Percentiles rank a stretch among this genome's conserved stretches.
These are phyloP conservation scores for Neolamprologus toae DNA, from an alignment of 2,113 vertebrate genomes.

Conservation along the genomic window DNA sequence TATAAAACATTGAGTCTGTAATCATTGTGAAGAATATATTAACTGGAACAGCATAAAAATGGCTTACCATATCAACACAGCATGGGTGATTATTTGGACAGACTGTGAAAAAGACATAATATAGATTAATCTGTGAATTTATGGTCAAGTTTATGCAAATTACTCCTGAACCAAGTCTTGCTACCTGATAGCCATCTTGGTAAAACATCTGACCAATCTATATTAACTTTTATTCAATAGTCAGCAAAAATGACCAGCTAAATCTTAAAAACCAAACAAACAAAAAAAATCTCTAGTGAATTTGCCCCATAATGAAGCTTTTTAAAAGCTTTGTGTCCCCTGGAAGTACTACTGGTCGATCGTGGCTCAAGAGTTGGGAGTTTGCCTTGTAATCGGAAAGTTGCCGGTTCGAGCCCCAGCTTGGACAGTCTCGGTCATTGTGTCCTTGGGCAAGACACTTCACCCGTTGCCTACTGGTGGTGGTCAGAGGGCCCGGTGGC, in stretches of 20 bases:
- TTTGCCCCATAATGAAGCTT: not conserved
- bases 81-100: slow-evolving; percentile 81
- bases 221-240: not conserved
- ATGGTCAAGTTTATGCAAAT: not conserved
- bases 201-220: not conserved
- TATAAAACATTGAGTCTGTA: rapidly evolving
- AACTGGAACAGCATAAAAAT: not conserved
- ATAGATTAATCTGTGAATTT: not conserved
- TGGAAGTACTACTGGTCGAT: rapidly evolving
- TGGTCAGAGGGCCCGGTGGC: not conserved
- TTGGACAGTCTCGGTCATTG: not conserved
- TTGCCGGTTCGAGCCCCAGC: rapidly evolving
- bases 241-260: not conserved
- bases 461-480: not conserved
- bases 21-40: not conserved
- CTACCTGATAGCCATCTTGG: not conserved
- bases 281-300: not conserved
- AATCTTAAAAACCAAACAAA: not conserved
- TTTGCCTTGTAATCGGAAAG: rapidly evolving
- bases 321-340: not conserved
- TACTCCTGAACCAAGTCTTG: not conserved
- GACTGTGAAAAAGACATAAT: slow-evolving; percentile 34
- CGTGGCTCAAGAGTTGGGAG: not conserved
- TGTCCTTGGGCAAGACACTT: not conserved
- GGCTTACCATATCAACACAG: slow-evolving; percentile 74